Conservation (phyloP, 2,113 vertebrate genomes). For the Polyodon spathula region DNA sequence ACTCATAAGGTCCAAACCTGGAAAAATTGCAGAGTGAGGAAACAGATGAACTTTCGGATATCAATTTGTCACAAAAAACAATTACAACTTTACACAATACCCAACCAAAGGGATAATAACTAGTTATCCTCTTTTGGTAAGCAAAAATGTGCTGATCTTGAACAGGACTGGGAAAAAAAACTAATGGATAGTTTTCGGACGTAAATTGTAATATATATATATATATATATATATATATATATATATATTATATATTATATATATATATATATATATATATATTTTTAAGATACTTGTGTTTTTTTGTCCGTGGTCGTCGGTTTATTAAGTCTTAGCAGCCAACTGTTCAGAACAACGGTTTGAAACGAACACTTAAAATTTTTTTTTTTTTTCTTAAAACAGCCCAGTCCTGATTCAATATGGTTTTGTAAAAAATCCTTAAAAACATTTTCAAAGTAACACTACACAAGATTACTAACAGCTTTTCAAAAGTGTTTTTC, state of each 20-base stretch:
- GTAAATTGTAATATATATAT: too few relatives aligned
- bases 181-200: not conserved
- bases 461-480: not conserved
- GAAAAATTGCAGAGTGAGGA: slow-evolving; percentile 77
- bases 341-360: too few relatives aligned
- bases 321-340: too few relatives aligned
- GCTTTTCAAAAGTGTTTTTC: not conserved
- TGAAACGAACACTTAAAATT: too few relatives aligned
- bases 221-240: not conserved
- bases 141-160: not conserved
- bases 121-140: slow-evolving; percentile 3
- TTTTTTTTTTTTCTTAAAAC: too few relatives aligned
- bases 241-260: not conserved
- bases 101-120: not conserved
- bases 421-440: not conserved
- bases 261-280: not conserved
- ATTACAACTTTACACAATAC: not conserved
- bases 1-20: slow-evolving; percentile 83
- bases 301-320: too few relatives aligned
- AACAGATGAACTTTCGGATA: slow-evolving; percentile 23
- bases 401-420: slow-evolving; percentile 15
- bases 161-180: slow-evolving; percentile 13
- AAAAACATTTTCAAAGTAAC: not conserved
- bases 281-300: too few relatives aligned
- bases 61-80: slow-evolving; percentile 14